These are phyloP conservation scores for Halisarca cf. caerulea DNA, from an alignment of 37 sponge, comb jelly and placozoan genomes.

Conservation along the genomic window DNA sequence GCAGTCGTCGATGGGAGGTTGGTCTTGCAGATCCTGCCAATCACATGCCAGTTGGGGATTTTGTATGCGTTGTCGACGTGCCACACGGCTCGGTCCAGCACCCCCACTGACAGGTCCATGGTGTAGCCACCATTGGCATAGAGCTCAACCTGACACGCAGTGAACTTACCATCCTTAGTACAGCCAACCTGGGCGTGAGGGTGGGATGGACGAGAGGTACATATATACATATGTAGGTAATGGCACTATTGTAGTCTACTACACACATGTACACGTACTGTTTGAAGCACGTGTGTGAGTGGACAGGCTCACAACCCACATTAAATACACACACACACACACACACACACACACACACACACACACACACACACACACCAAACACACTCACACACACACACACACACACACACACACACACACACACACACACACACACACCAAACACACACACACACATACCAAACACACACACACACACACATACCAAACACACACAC, in stretches of 20 bases:
- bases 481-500: background rate
- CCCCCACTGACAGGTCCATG: slow-evolving; percentile 62
- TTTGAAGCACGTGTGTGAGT: background rate
- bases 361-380: too few relatives aligned
- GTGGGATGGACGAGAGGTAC: background rate
- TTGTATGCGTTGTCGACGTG: slow-evolving; percentile 72
- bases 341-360: too few relatives aligned
- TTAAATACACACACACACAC: too few relatives aligned
- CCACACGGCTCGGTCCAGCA: slow-evolving; percentile 60
- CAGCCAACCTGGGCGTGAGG: slow-evolving; percentile 73
- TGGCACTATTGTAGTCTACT: background rate
- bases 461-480: background rate
- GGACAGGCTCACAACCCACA: too few relatives aligned
- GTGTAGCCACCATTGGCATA: slow-evolving; percentile 79
- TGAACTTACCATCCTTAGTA: slow-evolving; percentile 63
- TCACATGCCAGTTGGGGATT: slow-evolving; percentile 57
- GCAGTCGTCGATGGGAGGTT: slow-evolving; percentile 86
- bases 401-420: too few relatives aligned
- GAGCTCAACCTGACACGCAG: slow-evolving; percentile 54
- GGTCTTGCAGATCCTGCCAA: slow-evolving; percentile 60
- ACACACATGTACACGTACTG: background rate
- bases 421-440: too few relatives aligned
- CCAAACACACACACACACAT: too few relatives aligned
- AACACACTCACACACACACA: too few relatives aligned
- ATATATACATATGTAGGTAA: background rate